A percentile compares a stretch with the other conserved stretches of the same genome.
phyloP scores from a whole-genome alignment of 2,888 invertebrate species.

The Brenthis ino region DNA sequence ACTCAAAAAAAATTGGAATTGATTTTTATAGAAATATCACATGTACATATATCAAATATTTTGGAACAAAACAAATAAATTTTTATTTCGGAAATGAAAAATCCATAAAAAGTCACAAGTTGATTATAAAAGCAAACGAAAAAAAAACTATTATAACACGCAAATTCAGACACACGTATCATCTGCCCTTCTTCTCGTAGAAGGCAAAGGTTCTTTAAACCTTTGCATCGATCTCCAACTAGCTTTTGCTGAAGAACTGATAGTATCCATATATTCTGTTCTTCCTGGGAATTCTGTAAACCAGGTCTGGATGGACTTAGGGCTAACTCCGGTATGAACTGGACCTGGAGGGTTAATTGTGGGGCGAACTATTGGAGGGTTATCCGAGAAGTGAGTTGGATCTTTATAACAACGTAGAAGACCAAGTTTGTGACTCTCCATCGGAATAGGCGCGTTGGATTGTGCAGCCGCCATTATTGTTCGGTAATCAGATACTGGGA shows the following conservation, averaged over 20 bases:
- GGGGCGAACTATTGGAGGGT: conserved; percentile 79
- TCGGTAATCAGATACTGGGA: conserved; percentile 79
- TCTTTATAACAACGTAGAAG: conserved; percentile 83
- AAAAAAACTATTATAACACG: neutral
- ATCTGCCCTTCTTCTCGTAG: conserved; percentile 82
- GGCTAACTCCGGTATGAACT: conserved; percentile 68
- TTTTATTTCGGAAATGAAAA: too few relatives aligned
- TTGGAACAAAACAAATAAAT: too few relatives aligned
- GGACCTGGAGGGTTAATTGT: conserved; percentile 77
- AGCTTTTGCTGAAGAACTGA: conserved; percentile 82
- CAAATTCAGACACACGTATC: conserved; percentile 71
- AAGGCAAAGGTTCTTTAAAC: conserved; percentile 84
- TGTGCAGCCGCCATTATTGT: conserved; percentile 83
- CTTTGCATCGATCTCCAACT: conserved; percentile 84
- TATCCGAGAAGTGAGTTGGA: conserved; percentile 81
- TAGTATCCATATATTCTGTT: conserved; percentile 84
- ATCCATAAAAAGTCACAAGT: too few relatives aligned
- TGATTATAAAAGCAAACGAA: too few relatives aligned
- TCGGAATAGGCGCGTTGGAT: conserved; percentile 82
- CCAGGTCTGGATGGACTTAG: conserved; percentile 78
- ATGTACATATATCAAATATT: too few relatives aligned
- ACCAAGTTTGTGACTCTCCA: conserved; percentile 80
- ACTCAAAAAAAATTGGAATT: too few relatives aligned
- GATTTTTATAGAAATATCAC: too few relatives aligned
- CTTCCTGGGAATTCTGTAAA: conserved; percentile 81